Percentiles rank a stretch among this genome's conserved stretches.
Conservation (phyloP, 2,113 vertebrate genomes). For the Dolichallabes microphthalmus region DNA sequence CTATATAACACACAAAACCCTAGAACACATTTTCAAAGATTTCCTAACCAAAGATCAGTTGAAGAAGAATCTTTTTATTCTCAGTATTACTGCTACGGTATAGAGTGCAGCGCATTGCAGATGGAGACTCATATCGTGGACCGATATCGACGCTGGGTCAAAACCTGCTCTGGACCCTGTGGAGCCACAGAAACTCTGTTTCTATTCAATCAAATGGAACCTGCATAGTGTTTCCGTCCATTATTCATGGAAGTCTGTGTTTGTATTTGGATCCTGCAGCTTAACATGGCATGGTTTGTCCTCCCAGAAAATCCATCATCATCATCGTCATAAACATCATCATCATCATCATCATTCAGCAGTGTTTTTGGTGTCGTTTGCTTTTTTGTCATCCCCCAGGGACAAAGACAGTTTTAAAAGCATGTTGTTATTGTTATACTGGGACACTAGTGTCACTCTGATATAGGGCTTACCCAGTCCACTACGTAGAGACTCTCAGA, state of each 20-base stretch:
- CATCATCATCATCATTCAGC: conserved; percentile 12
- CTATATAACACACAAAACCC: not conserved
- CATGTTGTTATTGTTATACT: conserved; percentile 11
- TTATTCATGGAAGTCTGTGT: conserved; percentile 16
- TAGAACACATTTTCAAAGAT: not conserved
- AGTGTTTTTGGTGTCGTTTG: not conserved
- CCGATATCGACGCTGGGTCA: conserved; percentile 19
- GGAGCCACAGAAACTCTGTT: not conserved
- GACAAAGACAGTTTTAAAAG: not conserved
- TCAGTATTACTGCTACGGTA: not conserved
- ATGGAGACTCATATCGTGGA: not conserved
- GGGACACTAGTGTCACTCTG: conserved; percentile 24
- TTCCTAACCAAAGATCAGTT: not conserved
- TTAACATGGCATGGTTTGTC: not conserved
- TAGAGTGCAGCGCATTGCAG: not conserved
- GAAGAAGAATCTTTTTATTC: not conserved
- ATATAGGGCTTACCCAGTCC: conserved; percentile 34
- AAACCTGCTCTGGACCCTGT: not conserved
- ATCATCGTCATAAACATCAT: conserved; percentile 12
- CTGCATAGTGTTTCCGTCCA: not conserved
- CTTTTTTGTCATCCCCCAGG: conserved; percentile 30
- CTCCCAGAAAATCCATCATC: conserved; percentile 19
- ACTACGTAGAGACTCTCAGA: conserved; percentile 27
- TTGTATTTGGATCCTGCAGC: not conserved
- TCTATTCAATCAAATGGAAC: conserved; percentile 13